Percentiles rank a stretch among this genome's conserved stretches.
These are phyloP conservation scores for Andrena flavipes DNA, from an alignment of 2,888 invertebrate genomes.

Conservation along the genomic window DNA sequence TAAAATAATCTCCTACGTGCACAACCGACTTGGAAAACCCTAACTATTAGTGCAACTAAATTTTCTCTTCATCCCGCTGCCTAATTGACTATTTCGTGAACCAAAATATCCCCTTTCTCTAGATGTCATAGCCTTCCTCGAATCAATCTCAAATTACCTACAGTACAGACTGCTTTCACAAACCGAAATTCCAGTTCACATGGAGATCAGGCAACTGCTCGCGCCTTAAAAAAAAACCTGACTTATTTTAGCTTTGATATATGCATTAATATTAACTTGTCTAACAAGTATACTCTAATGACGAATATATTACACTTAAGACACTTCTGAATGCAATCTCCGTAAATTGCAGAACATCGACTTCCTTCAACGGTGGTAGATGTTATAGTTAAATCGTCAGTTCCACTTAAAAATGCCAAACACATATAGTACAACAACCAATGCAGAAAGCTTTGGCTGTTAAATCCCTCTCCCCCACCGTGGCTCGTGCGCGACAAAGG, in stretches of 20 bases:
- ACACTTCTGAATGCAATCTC: conserved; percentile 23
- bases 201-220: neutral
- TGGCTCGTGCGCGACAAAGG: neutral
- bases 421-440: neutral
- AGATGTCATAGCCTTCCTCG: no score
- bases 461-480: neutral
- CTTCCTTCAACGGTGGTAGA: neutral
- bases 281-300: conserved; percentile 28
- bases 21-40: neutral
- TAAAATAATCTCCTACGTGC: neutral
- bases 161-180: neutral
- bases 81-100: neutral
- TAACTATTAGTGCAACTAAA: conserved; percentile 1
- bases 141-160: neutral
- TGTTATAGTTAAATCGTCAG: neutral
- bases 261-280: conserved; percentile 6
- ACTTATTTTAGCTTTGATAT: neutral
- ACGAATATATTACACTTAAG: conserved; percentile 29
- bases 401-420: neutral
- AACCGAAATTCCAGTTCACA: neutral
- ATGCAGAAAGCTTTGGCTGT: neutral
- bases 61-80: neutral
- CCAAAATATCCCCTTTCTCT: no score
- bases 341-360: conserved; percentile 3
- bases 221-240: neutral